A percentile compares a stretch with the other conserved stretches of the same genome.
Conservation (phyloP, 2,888 invertebrate genomes). For the Sepiola atlantica region DNA sequence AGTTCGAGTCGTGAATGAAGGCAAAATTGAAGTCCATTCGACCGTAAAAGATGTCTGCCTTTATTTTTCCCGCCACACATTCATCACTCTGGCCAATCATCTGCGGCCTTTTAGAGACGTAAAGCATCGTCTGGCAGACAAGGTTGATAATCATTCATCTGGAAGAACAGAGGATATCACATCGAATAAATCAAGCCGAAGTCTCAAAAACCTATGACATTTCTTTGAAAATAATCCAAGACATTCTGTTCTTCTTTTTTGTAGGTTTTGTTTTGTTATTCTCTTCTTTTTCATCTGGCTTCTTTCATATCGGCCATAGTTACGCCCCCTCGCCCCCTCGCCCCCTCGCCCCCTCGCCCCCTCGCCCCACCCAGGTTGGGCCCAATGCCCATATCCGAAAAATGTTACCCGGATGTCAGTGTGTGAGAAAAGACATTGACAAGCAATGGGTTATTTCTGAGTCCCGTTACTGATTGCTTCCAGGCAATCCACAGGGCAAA, state of each 20-base stretch:
- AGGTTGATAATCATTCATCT: neutral
- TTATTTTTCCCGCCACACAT: neutral
- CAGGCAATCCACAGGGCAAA: neutral
- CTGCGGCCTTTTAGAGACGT: neutral
- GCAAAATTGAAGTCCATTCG: neutral
- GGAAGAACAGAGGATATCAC: neutral
- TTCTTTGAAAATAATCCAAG: slow-evolving; percentile 1
- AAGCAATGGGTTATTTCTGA: neutral
- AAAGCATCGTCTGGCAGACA: slow-evolving; percentile 1
- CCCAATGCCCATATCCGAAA: neutral
- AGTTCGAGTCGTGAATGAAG: neutral
- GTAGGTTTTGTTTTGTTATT: neutral
- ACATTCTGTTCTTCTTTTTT: neutral
- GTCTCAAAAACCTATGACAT: slow-evolving; percentile 32
- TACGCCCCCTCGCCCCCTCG: neutral
- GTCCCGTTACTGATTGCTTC: neutral
- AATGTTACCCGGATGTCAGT: neutral
- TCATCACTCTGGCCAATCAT: neutral
- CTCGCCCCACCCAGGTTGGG: neutral
- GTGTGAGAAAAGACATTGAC: neutral
- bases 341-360: neutral
- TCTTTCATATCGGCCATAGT: neutral
- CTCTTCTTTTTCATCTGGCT: neutral
- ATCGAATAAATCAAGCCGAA: neutral
- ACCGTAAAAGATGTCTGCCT: neutral